Evolutionary conservation across 2,888 invertebrate genomes (phyloP), one percentile per base, ranked within the genome.

Genomic region (Chrysomela aeneicollis): DNA sequence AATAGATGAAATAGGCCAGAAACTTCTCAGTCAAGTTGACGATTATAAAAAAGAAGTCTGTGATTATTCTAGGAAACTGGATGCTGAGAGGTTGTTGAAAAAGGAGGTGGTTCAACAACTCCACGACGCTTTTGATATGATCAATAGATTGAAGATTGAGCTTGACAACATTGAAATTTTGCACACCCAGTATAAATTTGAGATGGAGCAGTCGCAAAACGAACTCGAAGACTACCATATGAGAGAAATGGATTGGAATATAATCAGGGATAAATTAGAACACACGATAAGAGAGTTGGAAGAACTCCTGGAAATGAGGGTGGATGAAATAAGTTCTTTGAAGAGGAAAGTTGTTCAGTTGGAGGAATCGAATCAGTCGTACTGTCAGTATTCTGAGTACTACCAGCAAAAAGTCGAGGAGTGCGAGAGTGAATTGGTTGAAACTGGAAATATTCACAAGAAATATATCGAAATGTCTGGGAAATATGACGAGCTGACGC

Each of bases 391-490:
- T 54, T 74, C 73, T 30, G 65, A 70, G 6, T 76, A 75, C 63
- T 79, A 79, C 58, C 77, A 77, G 53, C 60, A 59, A 12, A 78
- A 78, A 63, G 62, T 72, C 4, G 61, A 64, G 5, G 74, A 76
- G 35, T 75, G 73, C 53, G 81, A 81, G 67, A 63, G 51, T 2
- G 78, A 81, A 66, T 68, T 78, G 42, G 69, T 72, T 46, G 80
- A 81, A 52, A 66, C 74, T 37, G 71, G 71, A 15, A 72, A 76
- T 35, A 73, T 78, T 18, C 71, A 77, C 32, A 78, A 76, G 52
- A 80, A 78, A 54, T 81, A 80, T 64, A 78, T 81, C 10, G 79
- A 81, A 19, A 76, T 79, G 53, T 78, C 79, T 59, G 80, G 79
- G 12, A 79, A 77, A 71, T 80, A 80, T 53, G 80, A 81, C 62